Evolutionary conservation across 35 echinoderm and acorn worm genomes (phyloP).

Genomic region (Lytechinus pictus): DNA sequence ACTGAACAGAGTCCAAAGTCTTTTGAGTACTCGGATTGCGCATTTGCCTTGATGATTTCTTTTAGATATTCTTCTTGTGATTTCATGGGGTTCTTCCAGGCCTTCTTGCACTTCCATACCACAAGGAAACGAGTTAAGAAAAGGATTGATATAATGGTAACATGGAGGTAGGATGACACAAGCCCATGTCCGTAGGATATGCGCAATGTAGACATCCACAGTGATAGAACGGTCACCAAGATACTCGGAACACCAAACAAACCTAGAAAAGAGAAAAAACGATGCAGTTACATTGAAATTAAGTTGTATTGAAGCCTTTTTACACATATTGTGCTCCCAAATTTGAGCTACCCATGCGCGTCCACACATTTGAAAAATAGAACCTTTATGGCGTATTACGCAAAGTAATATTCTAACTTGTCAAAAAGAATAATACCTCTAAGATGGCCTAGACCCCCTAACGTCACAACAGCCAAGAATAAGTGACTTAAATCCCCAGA

Average conservation of each 20-base stretch:
- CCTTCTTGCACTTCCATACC: not conserved
- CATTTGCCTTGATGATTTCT: constrained; percentile 46
- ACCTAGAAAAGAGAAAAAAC: not conserved
- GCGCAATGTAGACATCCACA: not conserved
- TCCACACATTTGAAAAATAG: too few relatives aligned
- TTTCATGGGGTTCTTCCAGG: constrained; percentile 45
- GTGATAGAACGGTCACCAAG: not conserved
- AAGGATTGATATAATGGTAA: not conserved
- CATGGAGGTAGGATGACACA: not conserved
- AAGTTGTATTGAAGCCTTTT: too few relatives aligned
- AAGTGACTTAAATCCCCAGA: too few relatives aligned
- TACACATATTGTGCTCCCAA: too few relatives aligned
- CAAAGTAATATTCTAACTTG: too few relatives aligned
- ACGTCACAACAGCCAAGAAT: too few relatives aligned
- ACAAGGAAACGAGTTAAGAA: not conserved
- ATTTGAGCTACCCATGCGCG: too few relatives aligned
- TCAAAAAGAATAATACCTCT: too few relatives aligned
- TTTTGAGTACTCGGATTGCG: constrained; percentile 65
- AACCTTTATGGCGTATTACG: too few relatives aligned
- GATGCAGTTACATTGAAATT: too few relatives aligned
- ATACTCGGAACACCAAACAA: not conserved
- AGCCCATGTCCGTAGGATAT: constrained; percentile 9
- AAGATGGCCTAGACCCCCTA: too few relatives aligned
- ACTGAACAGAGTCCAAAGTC: constrained; percentile 50
- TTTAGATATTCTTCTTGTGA: constrained; percentile 62